Conservation (phyloP, 2,888 invertebrate genomes). For the Pterobdella sp. region DNA sequence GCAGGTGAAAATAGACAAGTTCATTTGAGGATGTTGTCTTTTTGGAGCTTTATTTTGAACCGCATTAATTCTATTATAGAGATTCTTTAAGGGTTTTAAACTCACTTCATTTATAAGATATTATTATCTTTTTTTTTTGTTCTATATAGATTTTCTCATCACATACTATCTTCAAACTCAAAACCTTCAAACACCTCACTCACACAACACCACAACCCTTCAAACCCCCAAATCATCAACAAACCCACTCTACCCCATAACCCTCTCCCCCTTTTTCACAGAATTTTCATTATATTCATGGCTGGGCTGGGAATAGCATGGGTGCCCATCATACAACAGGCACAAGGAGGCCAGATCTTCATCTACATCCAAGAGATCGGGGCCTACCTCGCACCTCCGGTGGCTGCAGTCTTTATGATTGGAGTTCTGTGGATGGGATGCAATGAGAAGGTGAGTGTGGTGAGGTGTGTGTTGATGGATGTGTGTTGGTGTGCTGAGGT, state of each 20-base stretch:
- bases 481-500: no score
- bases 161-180: no score
- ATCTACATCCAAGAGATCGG: conserved; percentile 47
- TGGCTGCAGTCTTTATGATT: conserved; percentile 44
- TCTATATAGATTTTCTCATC: background rate
- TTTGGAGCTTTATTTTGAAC: background rate
- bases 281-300: conserved; percentile 43
- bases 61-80: background rate
- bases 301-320: conserved; percentile 45
- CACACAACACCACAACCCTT: background rate
- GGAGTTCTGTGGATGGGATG: conserved; percentile 43
- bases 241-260: background rate
- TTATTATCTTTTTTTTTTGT: background rate
- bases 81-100: no score
- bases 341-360: conserved; percentile 45
- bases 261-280: conserved; percentile 1
- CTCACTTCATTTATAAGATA: background rate
- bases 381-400: conserved; percentile 46
- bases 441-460: conserved; percentile 43
- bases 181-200: no score
- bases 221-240: background rate
- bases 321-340: conserved; percentile 46
- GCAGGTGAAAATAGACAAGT: conserved; percentile 45
- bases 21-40: background rate
- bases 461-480: no score